These are phyloP conservation scores for Zoanthus gigantus DNA, from an alignment of 92 coral and sea anemone genomes.

Conservation along the genomic window DNA sequence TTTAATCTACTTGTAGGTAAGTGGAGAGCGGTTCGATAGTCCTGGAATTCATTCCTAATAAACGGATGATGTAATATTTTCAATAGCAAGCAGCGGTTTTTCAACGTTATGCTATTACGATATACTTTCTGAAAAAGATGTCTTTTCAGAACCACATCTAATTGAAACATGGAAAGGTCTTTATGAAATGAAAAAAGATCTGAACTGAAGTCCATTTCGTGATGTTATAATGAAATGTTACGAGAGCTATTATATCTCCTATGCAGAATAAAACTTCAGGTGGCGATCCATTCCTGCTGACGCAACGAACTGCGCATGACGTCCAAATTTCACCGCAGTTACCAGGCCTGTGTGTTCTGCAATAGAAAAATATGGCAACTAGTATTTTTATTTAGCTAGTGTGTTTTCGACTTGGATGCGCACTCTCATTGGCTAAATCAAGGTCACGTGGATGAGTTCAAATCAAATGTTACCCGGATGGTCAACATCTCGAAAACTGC, in stretches of 20 bases:
- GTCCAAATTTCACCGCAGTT: conserved; percentile 97
- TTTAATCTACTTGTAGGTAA: background rate
- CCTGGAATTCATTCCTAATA: background rate
- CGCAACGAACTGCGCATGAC: conserved; percentile 88
- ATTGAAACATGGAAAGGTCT: too few relatives aligned
- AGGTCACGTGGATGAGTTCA: too few relatives aligned
- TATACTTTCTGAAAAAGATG: background rate
- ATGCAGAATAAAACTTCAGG: conserved; percentile 89
- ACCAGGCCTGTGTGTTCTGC: conserved; percentile 92
- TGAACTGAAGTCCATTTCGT: background rate
- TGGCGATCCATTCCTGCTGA: conserved; percentile 98
- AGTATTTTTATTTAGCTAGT: too few relatives aligned
- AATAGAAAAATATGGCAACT: background rate
- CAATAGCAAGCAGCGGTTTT: background rate
- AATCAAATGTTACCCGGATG: too few relatives aligned
- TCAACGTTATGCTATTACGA: background rate
- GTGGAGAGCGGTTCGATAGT: background rate
- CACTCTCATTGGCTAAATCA: too few relatives aligned
- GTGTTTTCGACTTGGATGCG: too few relatives aligned
- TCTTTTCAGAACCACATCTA: background rate
- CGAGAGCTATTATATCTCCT: background rate
- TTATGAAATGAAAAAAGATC: background rate
- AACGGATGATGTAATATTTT: background rate
- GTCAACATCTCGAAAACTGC: too few relatives aligned
- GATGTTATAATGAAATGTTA: background rate